These are phyloP conservation scores for Spondyliosoma cantharus DNA, from an alignment of 2,797 vertebrate species.

Conservation along the genomic window DNA sequence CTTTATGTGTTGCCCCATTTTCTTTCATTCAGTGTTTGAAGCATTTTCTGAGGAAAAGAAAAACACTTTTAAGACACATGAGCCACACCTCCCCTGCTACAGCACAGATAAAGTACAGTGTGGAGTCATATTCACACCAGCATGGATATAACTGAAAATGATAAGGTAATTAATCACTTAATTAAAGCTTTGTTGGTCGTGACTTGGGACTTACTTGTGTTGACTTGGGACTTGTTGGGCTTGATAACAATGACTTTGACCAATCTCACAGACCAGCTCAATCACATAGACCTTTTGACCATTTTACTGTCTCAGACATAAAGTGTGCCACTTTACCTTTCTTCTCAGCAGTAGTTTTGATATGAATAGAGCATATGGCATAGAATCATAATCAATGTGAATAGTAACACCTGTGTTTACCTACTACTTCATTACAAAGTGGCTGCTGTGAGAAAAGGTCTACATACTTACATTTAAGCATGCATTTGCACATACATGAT, in stretches of 20 bases:
- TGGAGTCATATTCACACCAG: not conserved
- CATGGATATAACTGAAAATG: not conserved
- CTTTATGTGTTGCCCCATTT: slow-evolving; percentile 13
- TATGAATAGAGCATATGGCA: too few species aligned
- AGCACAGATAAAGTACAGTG: not conserved
- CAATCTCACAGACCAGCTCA: too few species aligned
- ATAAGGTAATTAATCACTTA: not conserved
- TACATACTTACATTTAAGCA: not conserved
- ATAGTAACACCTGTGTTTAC: too few species aligned
- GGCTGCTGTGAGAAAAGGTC: not conserved
- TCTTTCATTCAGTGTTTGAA: slow-evolving; percentile 20
- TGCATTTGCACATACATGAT: not conserved
- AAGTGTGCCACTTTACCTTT: not conserved
- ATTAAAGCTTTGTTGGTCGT: not conserved
- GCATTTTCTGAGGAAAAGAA: not conserved
- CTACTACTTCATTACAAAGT: not conserved
- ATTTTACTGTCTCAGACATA: not conserved
- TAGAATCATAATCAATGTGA: too few species aligned
- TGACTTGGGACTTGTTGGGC: not conserved
- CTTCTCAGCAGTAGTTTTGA: too few species aligned
- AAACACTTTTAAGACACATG: not conserved
- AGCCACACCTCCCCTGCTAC: not conserved
- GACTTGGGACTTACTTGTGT: not conserved
- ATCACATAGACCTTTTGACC: too few species aligned
- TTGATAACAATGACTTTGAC: not conserved